Percentiles rank a stretch among this genome's conserved stretches.
Conservation (phyloP, 2,113 vertebrate species). For the Carassius gibelio region DNA sequence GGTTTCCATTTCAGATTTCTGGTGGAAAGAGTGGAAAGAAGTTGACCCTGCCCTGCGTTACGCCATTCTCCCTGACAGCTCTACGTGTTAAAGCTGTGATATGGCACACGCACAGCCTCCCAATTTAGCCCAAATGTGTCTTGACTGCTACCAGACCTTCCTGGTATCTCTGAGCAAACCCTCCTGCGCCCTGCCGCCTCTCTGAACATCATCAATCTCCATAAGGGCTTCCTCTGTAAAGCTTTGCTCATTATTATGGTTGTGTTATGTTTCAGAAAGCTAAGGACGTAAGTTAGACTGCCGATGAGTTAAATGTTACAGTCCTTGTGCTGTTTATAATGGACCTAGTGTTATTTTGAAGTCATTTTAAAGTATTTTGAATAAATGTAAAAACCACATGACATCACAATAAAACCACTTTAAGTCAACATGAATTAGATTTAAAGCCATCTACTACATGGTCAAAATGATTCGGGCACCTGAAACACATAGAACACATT, state of each 20-base stretch:
- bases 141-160: slow-evolving; percentile 50
- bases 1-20: slow-evolving; percentile 85
- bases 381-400: slow-evolving; percentile 1
- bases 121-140: slow-evolving; percentile 54
- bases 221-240: slow-evolving; percentile 37
- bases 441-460: neutral
- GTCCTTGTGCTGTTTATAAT: slow-evolving; percentile 13
- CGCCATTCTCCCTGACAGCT: slow-evolving; percentile 81
- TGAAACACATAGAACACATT: neutral
- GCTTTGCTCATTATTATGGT: slow-evolving; percentile 45
- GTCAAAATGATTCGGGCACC: neutral
- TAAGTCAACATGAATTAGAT: neutral
- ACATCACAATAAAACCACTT: neutral
- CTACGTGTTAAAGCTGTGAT: slow-evolving; percentile 71
- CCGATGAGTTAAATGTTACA: slow-evolving; percentile 32
- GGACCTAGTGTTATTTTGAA: neutral
- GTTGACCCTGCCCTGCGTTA: slow-evolving; percentile 79
- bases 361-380: neutral
- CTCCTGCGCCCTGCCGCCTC: slow-evolving; percentile 36
- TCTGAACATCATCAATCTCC: slow-evolving; percentile 53
- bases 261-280: slow-evolving; percentile 26
- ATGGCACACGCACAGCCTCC: slow-evolving; percentile 69
- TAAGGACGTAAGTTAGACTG: slow-evolving; percentile 2
- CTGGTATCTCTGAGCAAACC: slow-evolving; percentile 30
- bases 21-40: slow-evolving; percentile 73